Conservation (phyloP, 2,113 vertebrate species). For the Chrysochloris asiatica region DNA sequence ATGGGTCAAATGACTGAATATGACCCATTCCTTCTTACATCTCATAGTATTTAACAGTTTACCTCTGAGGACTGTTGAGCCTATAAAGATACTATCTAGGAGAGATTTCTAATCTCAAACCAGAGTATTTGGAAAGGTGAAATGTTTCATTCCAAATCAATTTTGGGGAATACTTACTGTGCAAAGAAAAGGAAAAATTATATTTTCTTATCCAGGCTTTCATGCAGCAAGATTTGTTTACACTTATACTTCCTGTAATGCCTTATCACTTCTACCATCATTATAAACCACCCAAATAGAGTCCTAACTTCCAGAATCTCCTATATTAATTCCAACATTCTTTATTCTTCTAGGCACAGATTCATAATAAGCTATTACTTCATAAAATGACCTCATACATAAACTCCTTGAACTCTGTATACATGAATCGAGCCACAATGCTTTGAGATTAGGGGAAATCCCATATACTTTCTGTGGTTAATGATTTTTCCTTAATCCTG, state of each 20-base stretch:
- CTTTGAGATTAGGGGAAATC: slow-evolving; percentile 65
- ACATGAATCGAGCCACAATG: slow-evolving; percentile 22
- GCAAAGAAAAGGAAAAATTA: slow-evolving; percentile 15
- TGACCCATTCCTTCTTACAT: not conserved
- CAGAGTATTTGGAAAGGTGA: slow-evolving; percentile 25
- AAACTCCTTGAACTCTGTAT: slow-evolving; percentile 58
- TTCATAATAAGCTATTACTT: slow-evolving; percentile 55
- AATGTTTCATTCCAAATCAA: too few relatives aligned
- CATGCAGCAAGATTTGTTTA: slow-evolving; percentile 55
- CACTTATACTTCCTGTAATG: slow-evolving; percentile 39
- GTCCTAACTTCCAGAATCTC: slow-evolving; percentile 30
- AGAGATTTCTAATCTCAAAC: not conserved
- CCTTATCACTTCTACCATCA: slow-evolving; percentile 21
- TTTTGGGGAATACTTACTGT: not conserved
- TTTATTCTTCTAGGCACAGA: slow-evolving; percentile 38
- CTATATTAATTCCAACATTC: slow-evolving; percentile 8
- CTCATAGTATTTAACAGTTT: not conserved
- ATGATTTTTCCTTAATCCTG: slow-evolving; percentile 46
- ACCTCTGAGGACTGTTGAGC: not conserved
- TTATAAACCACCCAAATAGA: slow-evolving; percentile 41
- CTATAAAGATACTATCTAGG: not conserved
- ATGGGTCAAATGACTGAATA: not conserved
- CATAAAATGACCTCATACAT: slow-evolving; percentile 61
- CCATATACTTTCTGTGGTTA: slow-evolving; percentile 48
- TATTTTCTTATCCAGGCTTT: not conserved